phyloP scores from a whole-genome alignment of 2,113 vertebrate species.

The Fregetta grallaria region DNA sequence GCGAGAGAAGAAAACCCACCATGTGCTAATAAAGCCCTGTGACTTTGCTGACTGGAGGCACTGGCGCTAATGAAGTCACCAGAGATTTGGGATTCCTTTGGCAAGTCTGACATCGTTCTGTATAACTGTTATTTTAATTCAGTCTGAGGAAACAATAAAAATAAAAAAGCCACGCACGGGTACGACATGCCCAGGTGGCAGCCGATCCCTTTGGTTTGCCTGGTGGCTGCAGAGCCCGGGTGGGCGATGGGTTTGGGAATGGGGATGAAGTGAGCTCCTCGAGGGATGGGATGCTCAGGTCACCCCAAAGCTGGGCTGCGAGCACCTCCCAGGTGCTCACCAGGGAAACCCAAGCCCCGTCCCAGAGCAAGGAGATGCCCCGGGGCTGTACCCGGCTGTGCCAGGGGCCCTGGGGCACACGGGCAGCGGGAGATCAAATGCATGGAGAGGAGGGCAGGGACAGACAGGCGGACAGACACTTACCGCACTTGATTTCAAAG shows the following conservation, averaged over 20 bases:
- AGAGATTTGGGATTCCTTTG: constrained; percentile 62
- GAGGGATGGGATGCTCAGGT: not conserved
- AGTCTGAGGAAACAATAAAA: not conserved
- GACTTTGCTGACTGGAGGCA: constrained; percentile 52
- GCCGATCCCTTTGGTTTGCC: not conserved
- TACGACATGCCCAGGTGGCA: not conserved
- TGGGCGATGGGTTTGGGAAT: not conserved
- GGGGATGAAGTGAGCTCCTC: accelerated
- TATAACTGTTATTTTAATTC: not conserved
- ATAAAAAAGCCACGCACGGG: not conserved
- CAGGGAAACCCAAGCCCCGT: not conserved
- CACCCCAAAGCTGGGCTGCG: not conserved
- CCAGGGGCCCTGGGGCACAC: not conserved
- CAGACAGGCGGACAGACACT: not conserved
- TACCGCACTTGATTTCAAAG: not conserved
- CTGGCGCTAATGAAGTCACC: constrained; percentile 69
- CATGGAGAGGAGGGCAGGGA: not conserved
- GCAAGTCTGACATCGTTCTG: not conserved
- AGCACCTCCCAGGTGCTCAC: not conserved
- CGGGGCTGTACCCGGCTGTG: not conserved
- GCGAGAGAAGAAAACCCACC: not conserved
- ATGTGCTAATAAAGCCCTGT: not conserved
- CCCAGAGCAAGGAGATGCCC: not conserved
- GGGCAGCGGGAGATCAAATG: not conserved
- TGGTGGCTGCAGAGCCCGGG: accelerated